Conservation (phyloP, 2,888 invertebrate genomes). For the Mimas tiliae region DNA sequence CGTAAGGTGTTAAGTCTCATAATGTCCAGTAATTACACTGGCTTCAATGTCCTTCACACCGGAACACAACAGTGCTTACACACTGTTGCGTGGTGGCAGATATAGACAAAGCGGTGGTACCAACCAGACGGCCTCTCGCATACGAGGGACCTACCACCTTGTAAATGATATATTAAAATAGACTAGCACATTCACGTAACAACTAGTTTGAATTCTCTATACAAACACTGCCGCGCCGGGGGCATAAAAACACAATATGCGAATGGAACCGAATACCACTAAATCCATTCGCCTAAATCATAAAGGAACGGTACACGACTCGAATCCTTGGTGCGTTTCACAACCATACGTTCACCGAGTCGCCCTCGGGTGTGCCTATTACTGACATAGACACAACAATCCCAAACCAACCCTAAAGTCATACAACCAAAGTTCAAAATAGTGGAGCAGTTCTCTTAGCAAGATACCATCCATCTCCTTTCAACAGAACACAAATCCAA, state of each 20-base stretch:
- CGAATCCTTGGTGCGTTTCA: constrained; percentile 60
- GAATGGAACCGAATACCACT: constrained; percentile 12
- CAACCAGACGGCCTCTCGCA: too few species aligned
- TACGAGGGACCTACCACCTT: too few species aligned
- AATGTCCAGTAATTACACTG: too few species aligned
- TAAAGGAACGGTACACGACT: constrained; percentile 32
- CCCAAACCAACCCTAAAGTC: constrained; percentile 37
- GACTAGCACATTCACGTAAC: background rate
- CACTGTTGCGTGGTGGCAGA: too few species aligned
- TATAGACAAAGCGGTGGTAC: too few species aligned
- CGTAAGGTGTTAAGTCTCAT: too few species aligned
- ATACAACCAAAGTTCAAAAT: constrained; percentile 34
- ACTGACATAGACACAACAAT: constrained; percentile 36
- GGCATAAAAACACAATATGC: constrained; percentile 24
- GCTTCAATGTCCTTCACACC: too few species aligned
- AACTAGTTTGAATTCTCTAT: constrained; percentile 8
- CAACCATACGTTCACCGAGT: constrained; percentile 54
- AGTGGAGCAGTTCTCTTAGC: constrained; percentile 25
- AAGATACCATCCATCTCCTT: constrained; percentile 62
- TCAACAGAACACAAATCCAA: constrained; percentile 70
- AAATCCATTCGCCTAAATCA: constrained; percentile 25
- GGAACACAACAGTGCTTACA: too few species aligned
- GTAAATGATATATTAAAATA: background rate
- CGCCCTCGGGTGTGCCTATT: constrained; percentile 16
- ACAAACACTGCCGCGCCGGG: constrained; percentile 9